Evolutionary conservation across 1,140 invertebrate species (phyloP), one percentile per base, ranked within the genome.

Genomic region (Tetramorium parvispinum): DNA sequence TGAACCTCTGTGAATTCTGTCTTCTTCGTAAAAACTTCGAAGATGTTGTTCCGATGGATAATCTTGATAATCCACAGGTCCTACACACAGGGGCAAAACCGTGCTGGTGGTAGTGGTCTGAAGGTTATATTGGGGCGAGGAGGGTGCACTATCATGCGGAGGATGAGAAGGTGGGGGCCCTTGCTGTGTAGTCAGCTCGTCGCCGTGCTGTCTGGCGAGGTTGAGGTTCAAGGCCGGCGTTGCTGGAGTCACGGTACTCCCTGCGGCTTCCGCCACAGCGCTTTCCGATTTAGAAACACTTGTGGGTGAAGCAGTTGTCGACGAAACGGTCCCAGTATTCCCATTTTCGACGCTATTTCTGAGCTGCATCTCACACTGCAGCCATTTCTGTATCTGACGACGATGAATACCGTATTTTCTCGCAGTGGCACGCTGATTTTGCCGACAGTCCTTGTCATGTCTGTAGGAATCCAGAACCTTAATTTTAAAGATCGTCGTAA

Each of bases 331-430:
- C 76, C 89, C 55, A 43, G 46, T 49, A 91, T 93, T 76, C 88
- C 94, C 93, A 88, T 91, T 90, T 90, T 96, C 96, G 59, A 96
- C 94, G 73, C 96, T 97, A 68, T 96, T 97, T 89, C 97, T 96
- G 53, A 98, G 94, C 91, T 97, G 97, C 49, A 96, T 96, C 93
- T 98, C 97, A 89, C 97, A 97, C 94, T 98, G 98, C 77, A 98
- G 93, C 98, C 98, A 98, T 95, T 98, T 98, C 94, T 98, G 98
- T 76, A 98, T 98, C 93, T 98, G 98, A 40, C 98, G 95, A 16
- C 98, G 96, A 93, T 98, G 98, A 71, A 98, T 98, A 21, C 97
- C 97, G 92, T 98, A 98, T 94, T 98, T 98, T 85, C 98, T 96
- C 6, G 98, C 98, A 1, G 98, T 98, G 0, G 98, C 97, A 18